Percentiles rank a stretch among this genome's conserved stretches.
These are phyloP conservation scores for Epizoanthus stellaris DNA, from an alignment of 92 coral and sea anemone genomes.

Conservation along the genomic window DNA sequence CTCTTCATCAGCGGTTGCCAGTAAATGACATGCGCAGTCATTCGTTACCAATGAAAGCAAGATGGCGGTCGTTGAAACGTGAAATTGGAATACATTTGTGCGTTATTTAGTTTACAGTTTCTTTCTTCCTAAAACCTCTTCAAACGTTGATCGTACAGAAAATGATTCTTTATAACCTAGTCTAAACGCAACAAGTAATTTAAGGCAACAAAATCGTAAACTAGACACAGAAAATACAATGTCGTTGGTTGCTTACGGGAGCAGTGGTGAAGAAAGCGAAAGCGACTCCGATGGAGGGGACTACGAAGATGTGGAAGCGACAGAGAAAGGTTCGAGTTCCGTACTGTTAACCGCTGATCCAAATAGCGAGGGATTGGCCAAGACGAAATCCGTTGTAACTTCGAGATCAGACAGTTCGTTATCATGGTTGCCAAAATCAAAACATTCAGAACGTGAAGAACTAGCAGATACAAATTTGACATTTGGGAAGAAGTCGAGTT, in stretches of 20 bases:
- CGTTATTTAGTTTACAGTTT: too few relatives aligned
- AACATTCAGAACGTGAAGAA: constrained; percentile 18
- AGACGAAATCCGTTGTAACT: background rate
- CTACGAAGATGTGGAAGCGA: background rate
- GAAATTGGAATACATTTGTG: too few relatives aligned
- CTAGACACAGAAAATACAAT: constrained; percentile 30
- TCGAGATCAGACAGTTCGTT: constrained; percentile 32
- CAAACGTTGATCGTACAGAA: too few relatives aligned
- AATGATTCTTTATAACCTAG: background rate
- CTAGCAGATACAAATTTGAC: background rate
- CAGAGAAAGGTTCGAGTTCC: too few relatives aligned
- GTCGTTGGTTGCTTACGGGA: constrained; percentile 95
- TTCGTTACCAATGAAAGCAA: too few relatives aligned
- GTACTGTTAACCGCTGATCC: too few relatives aligned
- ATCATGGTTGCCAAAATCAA: constrained; percentile 65
- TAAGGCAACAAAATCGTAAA: too few relatives aligned
- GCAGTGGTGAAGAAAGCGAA: constrained; percentile 88
- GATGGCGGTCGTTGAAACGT: too few relatives aligned
- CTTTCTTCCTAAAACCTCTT: too few relatives aligned
- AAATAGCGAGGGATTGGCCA: background rate
- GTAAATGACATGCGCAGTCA: too few relatives aligned
- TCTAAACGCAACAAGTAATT: background rate
- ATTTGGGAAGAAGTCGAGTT: background rate
- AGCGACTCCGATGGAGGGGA: constrained; percentile 51
- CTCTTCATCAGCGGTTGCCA: too few relatives aligned